Evolutionary conservation across 2,888 invertebrate genomes (phyloP), one percentile per base, ranked within the genome.

Genomic region (Cryptocephalus moraei): DNA sequence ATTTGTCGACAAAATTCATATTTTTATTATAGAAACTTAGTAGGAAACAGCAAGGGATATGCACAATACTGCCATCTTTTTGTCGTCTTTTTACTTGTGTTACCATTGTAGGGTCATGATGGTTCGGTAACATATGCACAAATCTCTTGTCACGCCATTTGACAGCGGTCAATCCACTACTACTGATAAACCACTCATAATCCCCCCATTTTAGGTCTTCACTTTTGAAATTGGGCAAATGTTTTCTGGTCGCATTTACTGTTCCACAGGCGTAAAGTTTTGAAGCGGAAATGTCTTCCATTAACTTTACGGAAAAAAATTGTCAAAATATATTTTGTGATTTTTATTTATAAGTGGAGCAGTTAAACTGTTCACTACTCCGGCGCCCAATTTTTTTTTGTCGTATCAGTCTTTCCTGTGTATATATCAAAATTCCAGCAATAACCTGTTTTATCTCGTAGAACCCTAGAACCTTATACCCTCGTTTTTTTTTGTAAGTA

Each of bases 361-460:
- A 8, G 41, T 31, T 41, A 41, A 41, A 13, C 22, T 41, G 13
- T 41, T 41, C 12, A 41, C 41, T 13, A 41, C 41, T 31, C 41
- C 31, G 4, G 41, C 41, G 11, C 41, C 41, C 14, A 41, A 41
- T 22, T 14, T 41, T 11, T 11, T 41, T 41, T 34, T 34, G 9
- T 34, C 9, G 9, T 32, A 10, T 31, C 32, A 8, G n/a, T 22
- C 39, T 45, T 45, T 11, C 41, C 45, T 36, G 32, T 40, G 32
- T 45, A 45, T 13, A 45, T 45, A 33, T 45, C 32, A 40, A 45
- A 45, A 1, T 41, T n/a, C n/a, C n/a, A n/a, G n/a, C n/a, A n/a
- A n/a, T n/a, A n/a, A n/a, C n/a, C n/a, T n/a, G n/a, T n/a, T n/a
- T n/a, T n/a, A n/a, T n/a, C n/a, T n/a, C n/a, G n/a, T n/a, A n/a